Conservation (phyloP, 2,888 invertebrate genomes). For the Caenorhabditis doughertyi region DNA sequence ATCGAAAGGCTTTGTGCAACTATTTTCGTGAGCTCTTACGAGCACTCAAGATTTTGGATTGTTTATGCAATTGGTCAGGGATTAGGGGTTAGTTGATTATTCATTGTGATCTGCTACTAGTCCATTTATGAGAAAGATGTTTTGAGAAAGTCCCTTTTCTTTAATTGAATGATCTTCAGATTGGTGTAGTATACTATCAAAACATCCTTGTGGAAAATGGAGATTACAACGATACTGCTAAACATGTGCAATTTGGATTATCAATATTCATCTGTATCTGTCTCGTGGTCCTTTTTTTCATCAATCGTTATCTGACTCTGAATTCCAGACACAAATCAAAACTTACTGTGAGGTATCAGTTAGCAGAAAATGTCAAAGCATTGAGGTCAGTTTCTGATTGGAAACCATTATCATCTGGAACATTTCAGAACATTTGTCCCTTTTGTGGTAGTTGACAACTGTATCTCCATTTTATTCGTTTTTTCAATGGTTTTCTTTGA, state of each 20-base stretch:
- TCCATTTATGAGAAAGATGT: not conserved
- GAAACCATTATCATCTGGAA: not conserved
- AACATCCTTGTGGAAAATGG: constrained; percentile 17
- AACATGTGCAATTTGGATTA: constrained; percentile 52
- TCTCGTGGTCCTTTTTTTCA: constrained; percentile 48
- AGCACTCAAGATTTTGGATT: constrained; percentile 59
- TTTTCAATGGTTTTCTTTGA: constrained; percentile 52
- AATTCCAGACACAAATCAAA: constrained; percentile 48
- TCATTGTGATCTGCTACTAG: no score
- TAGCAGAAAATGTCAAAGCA: constrained; percentile 62
- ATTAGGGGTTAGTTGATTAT: constrained; percentile 45
- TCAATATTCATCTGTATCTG: constrained; percentile 54
- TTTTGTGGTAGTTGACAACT: constrained; percentile 63
- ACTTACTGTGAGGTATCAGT: constrained; percentile 60
- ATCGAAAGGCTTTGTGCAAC: constrained; percentile 64
- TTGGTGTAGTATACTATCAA: constrained; percentile 44
- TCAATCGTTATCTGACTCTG: constrained; percentile 58
- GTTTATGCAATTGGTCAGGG: constrained; percentile 48
- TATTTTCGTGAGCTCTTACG: constrained; percentile 61
- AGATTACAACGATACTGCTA: constrained; percentile 46
- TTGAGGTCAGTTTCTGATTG: constrained; percentile 35
- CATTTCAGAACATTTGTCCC: constrained; percentile 65
- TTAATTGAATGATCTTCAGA: constrained; percentile 16
- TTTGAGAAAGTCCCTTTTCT: not conserved
- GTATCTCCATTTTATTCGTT: constrained; percentile 61